Conservation (phyloP, 2,888 invertebrate species). For the Eustalomyia histrio region DNA sequence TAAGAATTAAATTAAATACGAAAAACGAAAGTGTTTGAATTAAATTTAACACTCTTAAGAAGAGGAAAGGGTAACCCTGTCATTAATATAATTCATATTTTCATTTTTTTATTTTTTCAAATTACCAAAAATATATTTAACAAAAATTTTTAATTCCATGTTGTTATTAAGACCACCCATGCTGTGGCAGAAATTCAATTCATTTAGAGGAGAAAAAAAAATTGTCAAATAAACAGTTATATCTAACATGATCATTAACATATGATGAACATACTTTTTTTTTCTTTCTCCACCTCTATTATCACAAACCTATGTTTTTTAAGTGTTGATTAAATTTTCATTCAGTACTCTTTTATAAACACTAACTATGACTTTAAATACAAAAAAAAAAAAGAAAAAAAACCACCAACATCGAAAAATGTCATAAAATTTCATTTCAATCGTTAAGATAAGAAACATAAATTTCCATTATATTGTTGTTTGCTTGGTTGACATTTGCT, state of each 20-base stretch:
- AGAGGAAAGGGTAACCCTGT: no score
- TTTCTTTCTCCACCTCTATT: conserved; percentile 10
- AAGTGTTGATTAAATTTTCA: conserved; percentile 44
- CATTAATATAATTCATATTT: no score
- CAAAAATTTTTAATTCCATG: no score
- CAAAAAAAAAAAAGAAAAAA: no score
- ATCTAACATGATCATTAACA: conserved; percentile 35
- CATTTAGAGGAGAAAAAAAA: neutral
- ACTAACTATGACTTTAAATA: neutral
- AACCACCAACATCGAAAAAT: conserved; percentile 50
- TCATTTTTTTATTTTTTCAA: no score
- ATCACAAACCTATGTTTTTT: neutral
- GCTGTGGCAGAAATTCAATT: neutral
- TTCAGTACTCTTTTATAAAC: neutral
- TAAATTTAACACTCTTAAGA: no score
- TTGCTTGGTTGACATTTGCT: conserved; percentile 34
- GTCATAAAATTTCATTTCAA: conserved; percentile 47
- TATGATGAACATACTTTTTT: conserved; percentile 14
- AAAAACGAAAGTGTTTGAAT: no score
- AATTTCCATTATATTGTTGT: conserved; percentile 46
- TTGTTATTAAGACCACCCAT: conserved; percentile 26
- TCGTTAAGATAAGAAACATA: conserved; percentile 45
- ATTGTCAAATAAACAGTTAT: conserved; percentile 15
- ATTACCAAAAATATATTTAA: no score
- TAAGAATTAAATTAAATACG: no score